These are phyloP conservation scores for Pluvialis apricaria DNA, from an alignment of 2,113 vertebrate species.

Conservation along the genomic window DNA sequence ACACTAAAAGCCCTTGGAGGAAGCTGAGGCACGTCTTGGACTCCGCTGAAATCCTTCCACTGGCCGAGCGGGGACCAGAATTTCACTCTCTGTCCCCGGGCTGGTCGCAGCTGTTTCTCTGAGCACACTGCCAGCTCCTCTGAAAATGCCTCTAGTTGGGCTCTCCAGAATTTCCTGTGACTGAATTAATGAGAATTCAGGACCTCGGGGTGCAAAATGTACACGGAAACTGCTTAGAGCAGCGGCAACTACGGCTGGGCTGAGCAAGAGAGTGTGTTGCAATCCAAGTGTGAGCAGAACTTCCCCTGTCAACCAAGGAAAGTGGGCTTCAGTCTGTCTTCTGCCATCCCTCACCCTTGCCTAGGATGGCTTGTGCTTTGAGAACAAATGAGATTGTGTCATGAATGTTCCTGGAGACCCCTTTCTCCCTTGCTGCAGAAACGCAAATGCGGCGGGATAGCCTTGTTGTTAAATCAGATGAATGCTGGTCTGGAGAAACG, in stretches of 20 bases:
- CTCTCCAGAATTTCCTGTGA: background rate
- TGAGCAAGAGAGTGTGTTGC: background rate
- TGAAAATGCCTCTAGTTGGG: background rate
- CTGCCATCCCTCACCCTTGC: background rate
- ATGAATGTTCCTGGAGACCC: background rate
- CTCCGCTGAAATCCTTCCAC: background rate
- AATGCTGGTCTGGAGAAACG: background rate
- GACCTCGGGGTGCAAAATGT: background rate
- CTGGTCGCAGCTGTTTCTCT: conserved; percentile 7
- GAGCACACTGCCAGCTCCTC: background rate
- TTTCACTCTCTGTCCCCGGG: background rate
- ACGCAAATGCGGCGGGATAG: background rate
- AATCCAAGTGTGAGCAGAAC: background rate
- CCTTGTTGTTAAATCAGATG: background rate
- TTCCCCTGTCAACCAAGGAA: rapidly evolving
- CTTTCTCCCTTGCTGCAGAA: background rate
- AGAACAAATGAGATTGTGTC: background rate
- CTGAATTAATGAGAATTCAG: background rate
- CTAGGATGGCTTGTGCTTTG: background rate
- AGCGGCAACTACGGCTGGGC: background rate
- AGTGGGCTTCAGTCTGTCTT: background rate
- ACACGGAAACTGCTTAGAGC: rapidly evolving
- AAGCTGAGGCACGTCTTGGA: background rate
- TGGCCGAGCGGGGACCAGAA: background rate
- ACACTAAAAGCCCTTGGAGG: background rate